A percentile compares a stretch with the other conserved stretches of the same genome.
Evolutionary conservation across 1,140 invertebrate species (phyloP).

Genomic region (Pollicipes pollicipes): DNA sequence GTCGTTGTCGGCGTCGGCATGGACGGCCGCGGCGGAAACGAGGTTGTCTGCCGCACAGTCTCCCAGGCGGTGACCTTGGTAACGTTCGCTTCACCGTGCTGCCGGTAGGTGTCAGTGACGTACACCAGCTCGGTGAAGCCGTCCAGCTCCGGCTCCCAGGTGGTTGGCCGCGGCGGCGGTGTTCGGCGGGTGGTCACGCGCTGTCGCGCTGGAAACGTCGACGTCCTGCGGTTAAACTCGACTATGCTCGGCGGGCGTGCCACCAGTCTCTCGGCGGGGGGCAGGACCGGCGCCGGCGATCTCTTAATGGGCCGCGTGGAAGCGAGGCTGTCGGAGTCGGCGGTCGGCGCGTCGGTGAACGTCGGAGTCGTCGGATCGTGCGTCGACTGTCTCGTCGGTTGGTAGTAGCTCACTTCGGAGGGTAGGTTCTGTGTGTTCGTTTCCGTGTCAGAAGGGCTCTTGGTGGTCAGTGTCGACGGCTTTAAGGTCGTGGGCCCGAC

Average conservation of each 20-base stretch:
- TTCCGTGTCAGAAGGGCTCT: no score
- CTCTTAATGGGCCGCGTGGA: neutral
- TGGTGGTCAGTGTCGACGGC: no score
- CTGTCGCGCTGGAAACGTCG: neutral
- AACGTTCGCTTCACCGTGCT: neutral
- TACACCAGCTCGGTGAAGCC: neutral
- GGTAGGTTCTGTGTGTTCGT: neutral
- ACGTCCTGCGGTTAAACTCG: neutral
- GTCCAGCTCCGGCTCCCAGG: neutral
- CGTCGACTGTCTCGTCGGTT: no score
- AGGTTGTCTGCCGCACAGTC: no score
- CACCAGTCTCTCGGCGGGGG: neutral
- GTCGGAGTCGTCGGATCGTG: no score
- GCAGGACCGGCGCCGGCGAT: neutral
- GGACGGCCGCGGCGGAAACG: no score
- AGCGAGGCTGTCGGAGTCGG: no score
- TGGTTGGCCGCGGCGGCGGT: neutral
- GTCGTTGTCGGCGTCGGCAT: neutral
- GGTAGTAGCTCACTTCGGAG: neutral
- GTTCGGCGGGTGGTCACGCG: neutral
- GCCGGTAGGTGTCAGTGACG: neutral
- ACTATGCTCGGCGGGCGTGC: neutral
- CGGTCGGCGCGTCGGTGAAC: no score
- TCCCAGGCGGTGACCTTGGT: no score
- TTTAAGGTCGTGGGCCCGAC: no score